Evolutionary conservation across 1,140 invertebrate genomes (phyloP).

Genomic region (Pachyrhynchus sulphureomaculatus): DNA sequence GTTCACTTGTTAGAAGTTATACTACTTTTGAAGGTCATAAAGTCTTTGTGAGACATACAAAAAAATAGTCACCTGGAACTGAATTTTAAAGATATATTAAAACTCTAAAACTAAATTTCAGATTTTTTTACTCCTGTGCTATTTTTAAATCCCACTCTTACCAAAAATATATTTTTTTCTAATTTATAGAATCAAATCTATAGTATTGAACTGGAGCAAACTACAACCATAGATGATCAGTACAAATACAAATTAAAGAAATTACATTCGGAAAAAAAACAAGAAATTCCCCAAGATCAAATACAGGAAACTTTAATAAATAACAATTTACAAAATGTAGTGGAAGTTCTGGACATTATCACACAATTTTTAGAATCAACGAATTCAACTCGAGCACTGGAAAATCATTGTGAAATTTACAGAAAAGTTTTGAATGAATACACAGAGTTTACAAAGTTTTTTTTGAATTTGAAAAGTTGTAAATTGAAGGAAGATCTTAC

Average conservation of each 20-base stretch:
- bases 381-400: background rate
- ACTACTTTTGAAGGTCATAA: no score
- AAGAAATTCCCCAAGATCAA: background rate
- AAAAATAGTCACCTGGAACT: no score
- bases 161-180: background rate
- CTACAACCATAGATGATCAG: background rate
- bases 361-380: conserved; percentile 13
- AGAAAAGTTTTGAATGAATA: conserved; percentile 40
- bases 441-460: conserved; percentile 41
- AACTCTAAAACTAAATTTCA: no score
- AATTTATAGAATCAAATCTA: conserved; percentile 22
- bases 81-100: no score
- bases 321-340: background rate
- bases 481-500: conserved; percentile 37
- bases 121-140: no score
- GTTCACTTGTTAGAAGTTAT: no score
- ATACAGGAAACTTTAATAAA: conserved; percentile 8
- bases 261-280: background rate
- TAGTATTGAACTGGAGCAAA: conserved; percentile 2
- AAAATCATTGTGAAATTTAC: conserved; percentile 34
- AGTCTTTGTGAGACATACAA: no score
- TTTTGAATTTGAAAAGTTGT: conserved; percentile 38
- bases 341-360: conserved; percentile 20
- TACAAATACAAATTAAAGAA: background rate
- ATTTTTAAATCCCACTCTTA: no score